phyloP scores from a whole-genome alignment of 2,888 invertebrate genomes.

The Phoronis australis region DNA sequence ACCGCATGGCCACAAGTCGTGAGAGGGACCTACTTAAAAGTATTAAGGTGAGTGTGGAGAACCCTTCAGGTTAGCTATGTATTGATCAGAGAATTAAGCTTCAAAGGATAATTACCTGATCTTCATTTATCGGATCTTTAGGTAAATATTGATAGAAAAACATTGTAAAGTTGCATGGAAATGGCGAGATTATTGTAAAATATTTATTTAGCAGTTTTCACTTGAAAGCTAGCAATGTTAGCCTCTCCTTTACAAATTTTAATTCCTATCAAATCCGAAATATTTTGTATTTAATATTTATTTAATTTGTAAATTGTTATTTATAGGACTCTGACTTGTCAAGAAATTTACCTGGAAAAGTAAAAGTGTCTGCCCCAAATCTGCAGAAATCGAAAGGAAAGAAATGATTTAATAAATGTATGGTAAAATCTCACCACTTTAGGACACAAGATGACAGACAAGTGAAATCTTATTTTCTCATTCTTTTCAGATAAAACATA shows the following conservation, averaged over 20 bases:
- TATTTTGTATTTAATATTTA: too few relatives aligned
- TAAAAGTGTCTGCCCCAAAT: conserved; percentile 81
- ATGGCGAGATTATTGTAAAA: background rate
- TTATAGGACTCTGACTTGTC: conserved; percentile 76
- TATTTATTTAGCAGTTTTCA: background rate
- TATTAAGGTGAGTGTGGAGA: conserved; percentile 60
- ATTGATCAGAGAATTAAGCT: too few relatives aligned
- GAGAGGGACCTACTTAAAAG: conserved; percentile 89
- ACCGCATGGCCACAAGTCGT: conserved; percentile 66
- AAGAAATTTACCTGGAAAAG: conserved; percentile 94
- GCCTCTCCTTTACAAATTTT: too few relatives aligned
- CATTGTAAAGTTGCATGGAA: background rate
- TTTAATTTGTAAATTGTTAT: too few relatives aligned
- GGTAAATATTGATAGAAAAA: background rate
- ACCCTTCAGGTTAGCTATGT: too few relatives aligned
- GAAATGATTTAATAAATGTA: background rate
- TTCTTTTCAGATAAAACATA: too few relatives aligned
- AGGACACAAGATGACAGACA: too few relatives aligned
- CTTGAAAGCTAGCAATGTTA: too few relatives aligned
- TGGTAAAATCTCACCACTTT: too few relatives aligned
- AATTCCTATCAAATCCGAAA: too few relatives aligned
- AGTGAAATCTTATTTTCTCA: too few relatives aligned
- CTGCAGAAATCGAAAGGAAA: conserved; percentile 32
- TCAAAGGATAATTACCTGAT: too few relatives aligned
- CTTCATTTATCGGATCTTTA: background rate